Base-by-base conservation (phyloP, 2,797 vertebrate genomes). In the Salarias fasciatus region DNA sequence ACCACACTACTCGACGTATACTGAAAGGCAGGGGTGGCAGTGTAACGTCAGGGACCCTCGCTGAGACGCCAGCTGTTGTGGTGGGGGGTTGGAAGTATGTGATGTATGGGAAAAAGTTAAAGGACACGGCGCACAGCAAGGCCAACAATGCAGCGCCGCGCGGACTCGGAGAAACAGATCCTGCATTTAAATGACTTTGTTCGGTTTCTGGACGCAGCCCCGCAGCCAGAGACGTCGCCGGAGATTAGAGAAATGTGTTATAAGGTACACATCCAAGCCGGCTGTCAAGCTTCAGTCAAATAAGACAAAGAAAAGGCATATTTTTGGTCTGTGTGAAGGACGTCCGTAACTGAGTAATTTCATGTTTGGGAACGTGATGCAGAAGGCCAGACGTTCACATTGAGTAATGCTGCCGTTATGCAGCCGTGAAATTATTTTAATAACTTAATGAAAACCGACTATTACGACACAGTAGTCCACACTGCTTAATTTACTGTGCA, bases 41-140 rank as follows among this genome's bases (percentile, higher is more conserved):
- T 65, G 77, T 65, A 73, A 77, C 78, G 77, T 65, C 82, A 79
- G 75, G 70, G 66, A n/a, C 59, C 70, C 73, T 78, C 12, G 46
- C 80, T 75, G 82, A 83, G 81, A 88, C 46, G 63, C 88, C 89
- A 91, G 89, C 89, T 91, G 89, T 84, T 91, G 82, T 55, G 78
- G 79, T 83, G 78, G 83, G 75, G 82, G 83, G 82, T 63, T 71
- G 55, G 66, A 84, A 80, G 75, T 71, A 85, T 81, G 69, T 79
- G 84, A 86, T 73, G 63, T 79, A 81, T 83, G 18, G 84, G 68
- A 65, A 64, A 80, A 83, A 76, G 69, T 82, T 77, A 77, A 79
- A 80, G 58, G 65, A 79, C 66, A 55, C 65, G 33, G 50, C 63
- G 15, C 55, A 48, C 65, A 62, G 14, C 41, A 45, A 58, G 63